Percentiles rank a stretch among this genome's conserved stretches.
Conservation (phyloP, 2,113 vertebrate genomes). For the Acanthisitta chloris region DNA sequence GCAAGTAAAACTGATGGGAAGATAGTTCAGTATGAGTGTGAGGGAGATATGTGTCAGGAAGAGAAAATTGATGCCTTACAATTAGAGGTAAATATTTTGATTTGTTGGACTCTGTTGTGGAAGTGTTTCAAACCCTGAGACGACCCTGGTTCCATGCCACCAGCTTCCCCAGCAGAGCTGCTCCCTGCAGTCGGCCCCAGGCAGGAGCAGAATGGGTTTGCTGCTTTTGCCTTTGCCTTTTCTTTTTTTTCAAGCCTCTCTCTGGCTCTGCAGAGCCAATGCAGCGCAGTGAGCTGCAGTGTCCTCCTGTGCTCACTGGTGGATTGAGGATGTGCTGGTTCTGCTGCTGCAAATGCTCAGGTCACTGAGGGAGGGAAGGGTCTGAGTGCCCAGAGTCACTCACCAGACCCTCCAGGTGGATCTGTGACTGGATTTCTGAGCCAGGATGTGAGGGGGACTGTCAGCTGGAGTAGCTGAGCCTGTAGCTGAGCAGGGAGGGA, state of each 20-base stretch:
- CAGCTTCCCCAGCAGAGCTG: slow-evolving; percentile 22
- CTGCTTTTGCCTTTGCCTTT: not conserved
- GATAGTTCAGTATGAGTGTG: slow-evolving; percentile 97
- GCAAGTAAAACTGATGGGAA: slow-evolving; percentile 98
- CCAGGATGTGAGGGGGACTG: not conserved
- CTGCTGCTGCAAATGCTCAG: not conserved
- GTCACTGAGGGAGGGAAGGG: not conserved
- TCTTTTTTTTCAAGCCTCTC: not conserved
- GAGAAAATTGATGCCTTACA: slow-evolving; percentile 97
- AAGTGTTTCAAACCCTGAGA: not conserved
- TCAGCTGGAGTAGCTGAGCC: rapidly evolving
- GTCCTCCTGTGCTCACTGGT: not conserved
- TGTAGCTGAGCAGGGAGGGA: rapidly evolving
- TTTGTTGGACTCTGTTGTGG: not conserved
- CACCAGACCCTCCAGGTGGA: not conserved
- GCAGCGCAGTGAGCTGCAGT: slow-evolving; percentile 22
- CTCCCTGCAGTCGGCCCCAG: slow-evolving; percentile 26
- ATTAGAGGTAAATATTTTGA: slow-evolving; percentile 81
- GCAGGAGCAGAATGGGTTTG: not conserved
- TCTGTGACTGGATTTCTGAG: not conserved
- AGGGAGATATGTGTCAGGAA: slow-evolving; percentile 95
- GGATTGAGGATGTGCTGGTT: not conserved
- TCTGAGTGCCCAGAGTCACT: rapidly evolving
- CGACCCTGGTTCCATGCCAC: not conserved
- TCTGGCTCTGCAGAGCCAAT: slow-evolving; percentile 36